Percentiles rank a stretch among this genome's conserved stretches.
Evolutionary conservation across 1,140 invertebrate species (phyloP).

Genomic region (Megalonaias nervosa): DNA sequence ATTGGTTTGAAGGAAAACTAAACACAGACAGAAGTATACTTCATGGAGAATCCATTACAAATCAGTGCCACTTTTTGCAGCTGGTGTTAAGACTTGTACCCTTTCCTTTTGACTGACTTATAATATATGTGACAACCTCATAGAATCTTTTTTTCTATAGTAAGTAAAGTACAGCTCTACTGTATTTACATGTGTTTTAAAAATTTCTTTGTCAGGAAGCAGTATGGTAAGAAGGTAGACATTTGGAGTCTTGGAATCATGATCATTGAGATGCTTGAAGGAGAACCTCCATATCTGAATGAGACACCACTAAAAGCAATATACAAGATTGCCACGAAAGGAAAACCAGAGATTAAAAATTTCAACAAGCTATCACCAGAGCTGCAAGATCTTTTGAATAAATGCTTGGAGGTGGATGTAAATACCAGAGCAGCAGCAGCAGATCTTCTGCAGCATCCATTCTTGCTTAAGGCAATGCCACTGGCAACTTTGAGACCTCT

Average conservation of each 20-base stretch:
- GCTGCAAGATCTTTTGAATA: slow-evolving; percentile 98
- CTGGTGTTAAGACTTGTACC: not conserved
- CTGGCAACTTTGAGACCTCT: slow-evolving; percentile 93
- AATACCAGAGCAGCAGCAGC: slow-evolving; percentile 89
- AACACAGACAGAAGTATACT: too few relatives aligned
- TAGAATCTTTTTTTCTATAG: not conserved
- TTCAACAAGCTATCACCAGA: slow-evolving; percentile 93
- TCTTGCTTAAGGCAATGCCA: slow-evolving; percentile 94
- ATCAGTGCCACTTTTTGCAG: not conserved
- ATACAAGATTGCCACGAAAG: slow-evolving; percentile 85
- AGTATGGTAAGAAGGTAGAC: slow-evolving; percentile 71
- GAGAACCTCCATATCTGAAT: slow-evolving; percentile 71
- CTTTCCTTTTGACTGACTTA: too few relatives aligned
- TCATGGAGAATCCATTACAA: not conserved
- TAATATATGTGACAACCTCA: not conserved
- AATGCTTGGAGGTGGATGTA: slow-evolving; percentile 98
- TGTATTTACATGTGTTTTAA: not conserved
- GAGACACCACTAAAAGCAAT: slow-evolving; percentile 70
- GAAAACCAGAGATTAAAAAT: slow-evolving; percentile 80
- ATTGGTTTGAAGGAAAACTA: too few relatives aligned
- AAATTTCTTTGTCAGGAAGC: slow-evolving; percentile 66
- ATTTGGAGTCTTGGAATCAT: slow-evolving; percentile 72
- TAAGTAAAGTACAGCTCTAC: not conserved
- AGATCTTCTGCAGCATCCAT: slow-evolving; percentile 94
- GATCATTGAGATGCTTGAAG: slow-evolving; percentile 73